Percentiles rank a stretch among this genome's conserved stretches.
Evolutionary conservation across 2,113 vertebrate genomes (phyloP).

Genomic region (Bucco capensis): DNA sequence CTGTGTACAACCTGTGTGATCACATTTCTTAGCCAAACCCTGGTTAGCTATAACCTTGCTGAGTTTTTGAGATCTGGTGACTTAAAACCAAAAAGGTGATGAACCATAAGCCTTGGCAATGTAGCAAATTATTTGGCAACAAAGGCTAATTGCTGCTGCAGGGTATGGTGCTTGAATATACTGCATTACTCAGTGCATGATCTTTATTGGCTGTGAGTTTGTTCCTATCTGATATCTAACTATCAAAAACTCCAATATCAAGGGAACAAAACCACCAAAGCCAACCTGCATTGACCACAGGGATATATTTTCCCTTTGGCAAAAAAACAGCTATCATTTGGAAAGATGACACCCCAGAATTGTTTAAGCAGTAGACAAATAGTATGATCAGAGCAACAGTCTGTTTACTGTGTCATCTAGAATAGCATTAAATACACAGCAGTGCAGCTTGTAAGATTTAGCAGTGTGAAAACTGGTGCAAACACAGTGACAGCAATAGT

Average conservation of each 20-base stretch:
- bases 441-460: neutral
- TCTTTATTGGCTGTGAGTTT: neutral
- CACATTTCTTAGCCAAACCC: neutral
- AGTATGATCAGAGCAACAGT: neutral
- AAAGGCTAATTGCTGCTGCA: neutral
- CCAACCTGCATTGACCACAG: rapidly evolving
- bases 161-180: neutral
- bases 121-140: neutral
- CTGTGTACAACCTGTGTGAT: neutral
- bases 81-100: neutral
- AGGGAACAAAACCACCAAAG: neutral
- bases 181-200: rapidly evolving
- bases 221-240: neutral
- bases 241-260: neutral
- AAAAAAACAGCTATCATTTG: neutral
- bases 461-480: neutral
- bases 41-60: neutral
- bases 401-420: neutral
- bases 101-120: neutral
- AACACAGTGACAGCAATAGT: neutral
- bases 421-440: neutral
- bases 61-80: neutral
- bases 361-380: neutral
- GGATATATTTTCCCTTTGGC: neutral
- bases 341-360: neutral